Percentiles rank a stretch among this genome's conserved stretches.
phyloP scores from a whole-genome alignment of 2,113 vertebrate species.

The Ranitomeya variabilis region DNA sequence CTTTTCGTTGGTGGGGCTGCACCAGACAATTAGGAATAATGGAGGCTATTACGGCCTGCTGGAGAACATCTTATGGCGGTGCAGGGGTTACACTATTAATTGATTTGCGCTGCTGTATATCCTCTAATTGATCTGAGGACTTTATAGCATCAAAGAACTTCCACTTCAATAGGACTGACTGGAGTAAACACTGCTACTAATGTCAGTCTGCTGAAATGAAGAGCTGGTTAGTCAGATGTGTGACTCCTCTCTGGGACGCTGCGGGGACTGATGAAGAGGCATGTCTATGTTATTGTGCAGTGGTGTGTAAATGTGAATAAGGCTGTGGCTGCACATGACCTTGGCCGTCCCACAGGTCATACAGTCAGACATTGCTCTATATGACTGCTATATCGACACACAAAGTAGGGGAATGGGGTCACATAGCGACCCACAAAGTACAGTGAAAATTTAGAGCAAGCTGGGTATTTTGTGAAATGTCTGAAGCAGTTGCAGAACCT shows the following conservation, averaged over 20 bases:
- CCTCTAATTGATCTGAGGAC: background rate
- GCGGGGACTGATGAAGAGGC: background rate
- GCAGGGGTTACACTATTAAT: background rate
- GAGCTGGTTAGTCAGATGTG: background rate
- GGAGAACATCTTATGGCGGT: background rate
- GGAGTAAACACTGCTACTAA: background rate
- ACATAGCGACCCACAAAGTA: no score
- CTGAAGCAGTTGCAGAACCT: no score
- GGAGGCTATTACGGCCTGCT: background rate
- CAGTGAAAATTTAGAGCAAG: no score
- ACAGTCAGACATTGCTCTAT: no score
- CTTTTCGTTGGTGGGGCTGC: background rate
- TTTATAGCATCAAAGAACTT: conserved; percentile 12
- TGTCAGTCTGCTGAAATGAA: background rate
- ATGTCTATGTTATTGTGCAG: no score
- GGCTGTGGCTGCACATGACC: no score
- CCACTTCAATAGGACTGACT: conserved; percentile 15
- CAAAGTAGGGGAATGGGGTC: no score
- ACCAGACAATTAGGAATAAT: background rate
- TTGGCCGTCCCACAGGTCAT: no score
- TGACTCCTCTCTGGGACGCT: background rate
- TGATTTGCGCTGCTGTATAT: background rate
- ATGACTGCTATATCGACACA: no score
- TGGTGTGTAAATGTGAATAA: no score
- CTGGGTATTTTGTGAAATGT: no score